Conservation (phyloP, 2,113 vertebrate genomes). For the Bolborhynchus lineola region DNA sequence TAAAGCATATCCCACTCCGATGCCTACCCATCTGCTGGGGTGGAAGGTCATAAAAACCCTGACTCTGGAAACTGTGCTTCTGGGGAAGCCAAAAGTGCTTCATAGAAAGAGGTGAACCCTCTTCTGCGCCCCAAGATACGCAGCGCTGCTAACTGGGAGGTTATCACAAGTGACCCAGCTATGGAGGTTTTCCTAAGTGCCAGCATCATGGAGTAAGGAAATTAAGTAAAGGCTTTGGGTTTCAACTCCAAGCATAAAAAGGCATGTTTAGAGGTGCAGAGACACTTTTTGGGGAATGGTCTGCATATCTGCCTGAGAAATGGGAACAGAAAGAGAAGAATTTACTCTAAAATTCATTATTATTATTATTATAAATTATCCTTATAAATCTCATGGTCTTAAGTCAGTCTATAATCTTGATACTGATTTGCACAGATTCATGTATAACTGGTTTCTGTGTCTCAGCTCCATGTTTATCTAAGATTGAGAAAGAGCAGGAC, state of each 20-base stretch:
- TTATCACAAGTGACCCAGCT: not conserved
- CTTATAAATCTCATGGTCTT: not conserved
- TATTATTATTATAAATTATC: not conserved
- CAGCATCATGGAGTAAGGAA: not conserved
- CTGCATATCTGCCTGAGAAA: not conserved
- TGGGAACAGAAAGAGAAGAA: not conserved
- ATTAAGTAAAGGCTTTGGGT: not conserved
- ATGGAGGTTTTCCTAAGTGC: not conserved
- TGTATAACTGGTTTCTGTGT: not conserved
- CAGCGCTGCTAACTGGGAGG: not conserved
- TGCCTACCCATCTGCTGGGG: too few relatives aligned
- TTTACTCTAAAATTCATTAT: not conserved
- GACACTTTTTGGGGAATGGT: not conserved
- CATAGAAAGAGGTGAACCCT: not conserved
- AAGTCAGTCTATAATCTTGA: not conserved
- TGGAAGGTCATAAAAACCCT: not conserved
- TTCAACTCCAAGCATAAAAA: not conserved
- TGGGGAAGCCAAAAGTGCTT: not conserved
- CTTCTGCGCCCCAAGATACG: not conserved
- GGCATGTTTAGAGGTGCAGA: not conserved
- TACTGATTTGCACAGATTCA: not conserved
- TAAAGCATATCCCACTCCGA: accelerated
- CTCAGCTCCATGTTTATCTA: not conserved
- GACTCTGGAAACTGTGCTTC: not conserved
- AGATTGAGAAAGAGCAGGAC: not conserved